A percentile compares a stretch with the other conserved stretches of the same genome.
phyloP scores from a whole-genome alignment of 1,140 invertebrate genomes.

The Sitophilus oryzae region DNA sequence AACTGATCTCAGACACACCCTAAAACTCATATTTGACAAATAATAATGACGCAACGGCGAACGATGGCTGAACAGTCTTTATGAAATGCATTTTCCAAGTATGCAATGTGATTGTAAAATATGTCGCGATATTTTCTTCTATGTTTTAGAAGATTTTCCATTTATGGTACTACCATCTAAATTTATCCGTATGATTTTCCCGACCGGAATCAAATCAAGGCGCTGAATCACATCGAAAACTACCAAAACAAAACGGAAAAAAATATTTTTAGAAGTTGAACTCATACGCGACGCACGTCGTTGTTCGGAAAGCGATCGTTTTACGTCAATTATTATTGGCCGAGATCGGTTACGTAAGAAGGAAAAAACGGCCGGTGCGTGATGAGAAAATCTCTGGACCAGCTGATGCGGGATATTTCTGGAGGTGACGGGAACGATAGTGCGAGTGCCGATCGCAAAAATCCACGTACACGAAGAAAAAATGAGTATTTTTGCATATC shows the following conservation, averaged over 20 bases:
- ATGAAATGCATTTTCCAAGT: no score
- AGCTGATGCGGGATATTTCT: background rate
- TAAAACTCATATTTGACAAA: no score
- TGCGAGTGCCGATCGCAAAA: background rate
- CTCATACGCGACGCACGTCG: background rate
- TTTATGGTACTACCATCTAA: no score
- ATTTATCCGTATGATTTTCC: background rate
- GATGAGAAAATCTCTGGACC: no score
- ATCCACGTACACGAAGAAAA: background rate
- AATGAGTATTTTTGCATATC: background rate
- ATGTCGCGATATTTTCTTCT: no score
- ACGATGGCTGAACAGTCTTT: no score
- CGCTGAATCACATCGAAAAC: no score
- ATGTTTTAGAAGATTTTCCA: no score
- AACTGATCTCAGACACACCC: no score
- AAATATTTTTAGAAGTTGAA: background rate
- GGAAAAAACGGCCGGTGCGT: background rate
- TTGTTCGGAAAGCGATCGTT: background rate
- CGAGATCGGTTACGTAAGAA: background rate
- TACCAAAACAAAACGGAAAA: background rate
- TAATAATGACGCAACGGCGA: no score
- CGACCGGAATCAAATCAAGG: background rate
- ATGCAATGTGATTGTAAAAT: no score
- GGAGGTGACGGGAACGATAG: background rate
- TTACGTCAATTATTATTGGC: background rate